Evolutionary conservation across 1,140 invertebrate genomes (phyloP).

Genomic region (Ectropis grisescens): DNA sequence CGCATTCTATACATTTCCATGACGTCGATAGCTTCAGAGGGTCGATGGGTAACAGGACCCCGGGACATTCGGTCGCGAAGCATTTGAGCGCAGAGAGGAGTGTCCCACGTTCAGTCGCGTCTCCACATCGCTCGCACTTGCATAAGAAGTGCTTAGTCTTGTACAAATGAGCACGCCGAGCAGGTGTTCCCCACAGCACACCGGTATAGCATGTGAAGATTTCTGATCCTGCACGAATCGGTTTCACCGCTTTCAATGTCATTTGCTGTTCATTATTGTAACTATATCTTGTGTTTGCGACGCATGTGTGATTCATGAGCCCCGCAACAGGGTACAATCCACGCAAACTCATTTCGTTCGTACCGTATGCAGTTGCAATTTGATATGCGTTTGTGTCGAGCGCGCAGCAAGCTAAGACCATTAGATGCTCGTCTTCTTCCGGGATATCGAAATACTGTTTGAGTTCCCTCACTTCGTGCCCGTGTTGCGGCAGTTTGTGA

Average conservation of each 20-base stretch:
- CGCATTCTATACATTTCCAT: constrained; percentile 69
- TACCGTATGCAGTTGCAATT: constrained; percentile 64
- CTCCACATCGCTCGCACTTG: constrained; percentile 77
- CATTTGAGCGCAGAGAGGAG: constrained; percentile 68
- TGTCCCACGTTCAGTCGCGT: constrained; percentile 74
- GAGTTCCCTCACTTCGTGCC: constrained; percentile 72
- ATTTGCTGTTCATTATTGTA: constrained; percentile 74
- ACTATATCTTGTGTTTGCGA: constrained; percentile 79
- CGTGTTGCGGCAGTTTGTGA: constrained; percentile 68
- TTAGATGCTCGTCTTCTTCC: constrained; percentile 72
- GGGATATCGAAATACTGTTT: constrained; percentile 71
- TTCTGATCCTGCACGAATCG: constrained; percentile 76
- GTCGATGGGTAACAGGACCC: constrained; percentile 58
- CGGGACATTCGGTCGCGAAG: constrained; percentile 50
- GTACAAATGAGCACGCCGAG: constrained; percentile 75
- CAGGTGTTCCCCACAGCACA: constrained; percentile 79
- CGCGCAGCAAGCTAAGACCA: constrained; percentile 73
- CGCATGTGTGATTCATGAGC: constrained; percentile 82
- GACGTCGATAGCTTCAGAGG: constrained; percentile 42
- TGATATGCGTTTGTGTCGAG: constrained; percentile 85
- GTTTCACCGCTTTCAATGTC: constrained; percentile 73
- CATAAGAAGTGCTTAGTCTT: constrained; percentile 84
- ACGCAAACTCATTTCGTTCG: constrained; percentile 70
- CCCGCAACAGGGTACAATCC: constrained; percentile 81
- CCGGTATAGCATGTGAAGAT: constrained; percentile 82